Base-by-base conservation (phyloP, 2,888 invertebrate species). In the Bombylius major region DNA sequence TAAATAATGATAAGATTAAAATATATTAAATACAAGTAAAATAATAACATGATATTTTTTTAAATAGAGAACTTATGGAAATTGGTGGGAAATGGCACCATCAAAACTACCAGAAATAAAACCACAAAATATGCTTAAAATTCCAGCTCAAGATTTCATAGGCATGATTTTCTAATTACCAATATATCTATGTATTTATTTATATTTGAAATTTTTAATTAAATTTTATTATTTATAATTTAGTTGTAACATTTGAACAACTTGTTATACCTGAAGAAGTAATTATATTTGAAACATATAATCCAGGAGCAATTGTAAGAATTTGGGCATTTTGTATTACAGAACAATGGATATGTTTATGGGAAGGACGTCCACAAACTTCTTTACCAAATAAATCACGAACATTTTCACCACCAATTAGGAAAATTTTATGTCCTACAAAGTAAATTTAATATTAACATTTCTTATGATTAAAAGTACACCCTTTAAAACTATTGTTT, bases 41-140 rank as follows among this genome's bases (percentile, higher is more conserved):
- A 36, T 7, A 4, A 36, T 42, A 11, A 11, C 12, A 11, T 5
- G 3, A 23, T 5, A 42, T 53, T 59, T 39, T 57, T 46, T 31
- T 31, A 31, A 9, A 32, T 66, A 91, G 90, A 82, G 89, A 72
- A 86, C 87, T 1, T 91, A 91, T 73, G 91, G 91, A 11, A 81
- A 78, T 58, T 89, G 89, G 88, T 90, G 90, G 90, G 82, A 85
- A 50, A 78, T 82, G 64, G 86, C 86, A n/a, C 87, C 87, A 50
- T 86, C 86, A 9, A 79, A 78, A 58, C 79, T 81, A 61, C 73
- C 76, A 60, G 82, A 85, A 66, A 89, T 86, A 65, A 84, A 85
- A 79, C 80, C 84, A 8, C 87, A 88, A 68, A 88, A 88, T 69
- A 76, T 78, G 60, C 79, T 78, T 58, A 70, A 76, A 34, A 77